Conservation (phyloP, 2,888 invertebrate species). For the Campoletis raptor region DNA sequence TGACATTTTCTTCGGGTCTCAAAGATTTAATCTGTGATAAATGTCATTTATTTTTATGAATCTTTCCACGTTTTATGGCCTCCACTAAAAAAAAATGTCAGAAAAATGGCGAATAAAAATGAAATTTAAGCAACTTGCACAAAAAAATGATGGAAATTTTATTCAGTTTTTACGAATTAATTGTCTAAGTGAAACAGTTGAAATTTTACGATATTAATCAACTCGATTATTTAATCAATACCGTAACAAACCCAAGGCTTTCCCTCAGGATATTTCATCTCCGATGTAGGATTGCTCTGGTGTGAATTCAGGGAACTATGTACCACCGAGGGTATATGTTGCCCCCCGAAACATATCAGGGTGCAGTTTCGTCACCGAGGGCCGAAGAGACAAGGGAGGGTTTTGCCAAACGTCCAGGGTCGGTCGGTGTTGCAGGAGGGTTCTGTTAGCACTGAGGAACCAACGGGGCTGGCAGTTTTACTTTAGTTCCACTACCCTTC, state of each 20-base stretch:
- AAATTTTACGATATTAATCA: background rate
- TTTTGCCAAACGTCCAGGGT: constrained; percentile 78
- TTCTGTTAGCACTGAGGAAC: constrained; percentile 65
- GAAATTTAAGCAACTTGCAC: background rate
- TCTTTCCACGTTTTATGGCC: background rate
- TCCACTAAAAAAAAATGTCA: background rate
- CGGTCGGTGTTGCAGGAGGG: constrained; percentile 83
- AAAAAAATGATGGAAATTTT: background rate
- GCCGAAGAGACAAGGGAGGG: constrained; percentile 79
- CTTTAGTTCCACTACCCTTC: constrained; percentile 78
- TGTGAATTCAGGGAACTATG: constrained; percentile 81
- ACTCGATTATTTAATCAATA: background rate
- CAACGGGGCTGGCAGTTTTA: constrained; percentile 39
- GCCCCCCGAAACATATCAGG: constrained; percentile 71
- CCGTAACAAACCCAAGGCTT: constrained; percentile 41
- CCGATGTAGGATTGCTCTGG: constrained; percentile 74
- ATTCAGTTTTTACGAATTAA: constrained; percentile 9
- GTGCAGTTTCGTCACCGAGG: constrained; percentile 71
- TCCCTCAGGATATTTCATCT: background rate
- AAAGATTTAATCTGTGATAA: background rate
- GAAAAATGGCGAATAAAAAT: background rate
- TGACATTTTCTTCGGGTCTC: background rate
- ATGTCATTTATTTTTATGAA: background rate
- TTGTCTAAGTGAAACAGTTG: background rate
- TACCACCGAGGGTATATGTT: constrained; percentile 81